phyloP scores from a whole-genome alignment of 2,888 invertebrate genomes.

The Pyralis farinalis region DNA sequence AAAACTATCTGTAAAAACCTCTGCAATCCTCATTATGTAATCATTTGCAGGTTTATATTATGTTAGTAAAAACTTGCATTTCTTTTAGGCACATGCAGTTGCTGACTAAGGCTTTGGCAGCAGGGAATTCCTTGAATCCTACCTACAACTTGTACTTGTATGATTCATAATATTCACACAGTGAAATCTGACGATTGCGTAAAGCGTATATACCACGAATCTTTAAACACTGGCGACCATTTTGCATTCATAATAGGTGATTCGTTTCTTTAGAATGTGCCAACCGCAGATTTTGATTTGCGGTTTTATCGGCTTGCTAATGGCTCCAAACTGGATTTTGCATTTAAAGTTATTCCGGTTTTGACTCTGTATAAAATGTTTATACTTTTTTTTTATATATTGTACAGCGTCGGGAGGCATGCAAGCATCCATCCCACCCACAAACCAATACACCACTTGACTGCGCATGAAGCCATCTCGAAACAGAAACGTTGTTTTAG shows the following conservation, averaged over 20 bases:
- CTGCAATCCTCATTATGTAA: too few relatives aligned
- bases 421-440: too few relatives aligned
- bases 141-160: constrained; percentile 21
- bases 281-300: constrained; percentile 3
- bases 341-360: constrained; percentile 6
- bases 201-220: too few relatives aligned
- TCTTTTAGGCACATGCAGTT: not conserved
- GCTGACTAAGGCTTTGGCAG: constrained; percentile 16
- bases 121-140: constrained; percentile 40
- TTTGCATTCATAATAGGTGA: constrained; percentile 3
- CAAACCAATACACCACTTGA: too few relatives aligned
- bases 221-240: not conserved
- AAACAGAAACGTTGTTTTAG: too few relatives aligned
- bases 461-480: too few relatives aligned
- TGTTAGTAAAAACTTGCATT: too few relatives aligned
- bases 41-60: too few relatives aligned
- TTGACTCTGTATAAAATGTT: not conserved
- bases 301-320: not conserved
- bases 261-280: not conserved
- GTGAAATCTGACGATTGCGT: not conserved
- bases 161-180: constrained; percentile 56
- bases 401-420: too few relatives aligned
- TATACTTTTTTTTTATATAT: too few relatives aligned
- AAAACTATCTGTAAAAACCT: too few relatives aligned
- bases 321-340: constrained; percentile 8